phyloP scores from a whole-genome alignment of 2,113 vertebrate genomes.

The Pyxicephalus adspersus region DNA sequence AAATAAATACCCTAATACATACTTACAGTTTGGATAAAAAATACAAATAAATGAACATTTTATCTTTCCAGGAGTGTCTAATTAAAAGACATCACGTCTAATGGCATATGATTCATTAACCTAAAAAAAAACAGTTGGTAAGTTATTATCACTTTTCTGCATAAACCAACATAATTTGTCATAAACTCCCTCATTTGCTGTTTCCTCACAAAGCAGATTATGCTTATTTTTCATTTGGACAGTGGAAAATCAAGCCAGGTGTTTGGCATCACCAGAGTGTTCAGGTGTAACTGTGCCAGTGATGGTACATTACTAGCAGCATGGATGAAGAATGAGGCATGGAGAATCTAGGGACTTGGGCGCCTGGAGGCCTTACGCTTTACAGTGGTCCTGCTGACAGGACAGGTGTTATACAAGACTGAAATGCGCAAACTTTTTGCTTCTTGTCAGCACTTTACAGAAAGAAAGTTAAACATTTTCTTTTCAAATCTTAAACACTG shows the following conservation, averaged over 20 bases:
- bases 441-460: conserved; percentile 70
- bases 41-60: conserved; percentile 83
- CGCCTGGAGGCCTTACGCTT: conserved; percentile 88
- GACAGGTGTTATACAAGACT: conserved; percentile 74
- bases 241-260: conserved; percentile 99
- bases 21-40: conserved; percentile 80
- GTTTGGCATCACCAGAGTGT: conserved; percentile 99
- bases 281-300: conserved; percentile 99
- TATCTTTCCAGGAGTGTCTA: conserved; percentile 77
- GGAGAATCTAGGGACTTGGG: conserved; percentile 87
- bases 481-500: conserved; percentile 4
- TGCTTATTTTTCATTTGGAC: conserved; percentile 99
- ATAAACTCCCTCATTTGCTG: conserved; percentile 99
- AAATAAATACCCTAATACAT: conserved; percentile 76
- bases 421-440: conserved; percentile 64
- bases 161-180: conserved; percentile 98
- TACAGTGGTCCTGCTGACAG: conserved; percentile 83
- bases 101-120: conserved; percentile 83
- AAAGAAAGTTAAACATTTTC: conserved; percentile 3
- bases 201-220: conserved; percentile 99
- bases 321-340: conserved; percentile 99
- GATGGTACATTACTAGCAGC: conserved; percentile 97
- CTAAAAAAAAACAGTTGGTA: conserved; percentile 82
- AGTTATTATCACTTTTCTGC: conserved; percentile 88
- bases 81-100: conserved; percentile 82